Conservation (phyloP, 2,888 invertebrate species). For the Campoplex capitator region DNA sequence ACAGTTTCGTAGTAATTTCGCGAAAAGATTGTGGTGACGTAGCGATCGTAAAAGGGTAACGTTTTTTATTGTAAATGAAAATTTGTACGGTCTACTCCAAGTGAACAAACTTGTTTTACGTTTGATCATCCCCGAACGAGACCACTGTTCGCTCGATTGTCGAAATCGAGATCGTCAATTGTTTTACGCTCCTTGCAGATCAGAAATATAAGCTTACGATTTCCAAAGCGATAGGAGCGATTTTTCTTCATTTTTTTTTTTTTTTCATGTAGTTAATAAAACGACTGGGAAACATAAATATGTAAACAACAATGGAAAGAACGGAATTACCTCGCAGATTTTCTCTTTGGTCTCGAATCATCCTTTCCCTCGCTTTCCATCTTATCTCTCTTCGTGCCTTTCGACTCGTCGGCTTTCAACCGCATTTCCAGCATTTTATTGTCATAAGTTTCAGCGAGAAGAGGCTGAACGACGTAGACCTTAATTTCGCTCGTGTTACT, state of each 20-base stretch:
- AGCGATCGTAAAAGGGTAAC: not conserved
- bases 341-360: conserved; percentile 82
- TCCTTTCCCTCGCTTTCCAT: conserved; percentile 80
- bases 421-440: conserved; percentile 81
- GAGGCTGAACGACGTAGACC: conserved; percentile 82
- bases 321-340: conserved; percentile 81
- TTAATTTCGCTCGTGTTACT: conserved; percentile 82
- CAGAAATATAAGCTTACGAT: conserved; percentile 77
- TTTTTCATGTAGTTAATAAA: too few species aligned
- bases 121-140: conserved; percentile 68
- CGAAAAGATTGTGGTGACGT: not conserved
- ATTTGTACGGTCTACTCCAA: conserved; percentile 81
- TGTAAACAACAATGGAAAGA: conserved; percentile 8
- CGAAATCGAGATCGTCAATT: conserved; percentile 61
- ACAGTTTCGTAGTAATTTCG: not conserved
- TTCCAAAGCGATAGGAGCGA: conserved; percentile 82
- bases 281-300: not conserved
- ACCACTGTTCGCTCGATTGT: conserved; percentile 24
- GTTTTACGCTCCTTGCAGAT: conserved; percentile 82
- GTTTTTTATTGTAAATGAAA: not conserved
- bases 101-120: conserved; percentile 75
- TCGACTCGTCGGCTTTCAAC: conserved; percentile 77
- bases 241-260: not conserved
- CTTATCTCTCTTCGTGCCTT: conserved; percentile 77
- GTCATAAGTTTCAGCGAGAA: conserved; percentile 82